phyloP scores from a whole-genome alignment of 2,797 vertebrate genomes.

The Glossophaga mutica region DNA sequence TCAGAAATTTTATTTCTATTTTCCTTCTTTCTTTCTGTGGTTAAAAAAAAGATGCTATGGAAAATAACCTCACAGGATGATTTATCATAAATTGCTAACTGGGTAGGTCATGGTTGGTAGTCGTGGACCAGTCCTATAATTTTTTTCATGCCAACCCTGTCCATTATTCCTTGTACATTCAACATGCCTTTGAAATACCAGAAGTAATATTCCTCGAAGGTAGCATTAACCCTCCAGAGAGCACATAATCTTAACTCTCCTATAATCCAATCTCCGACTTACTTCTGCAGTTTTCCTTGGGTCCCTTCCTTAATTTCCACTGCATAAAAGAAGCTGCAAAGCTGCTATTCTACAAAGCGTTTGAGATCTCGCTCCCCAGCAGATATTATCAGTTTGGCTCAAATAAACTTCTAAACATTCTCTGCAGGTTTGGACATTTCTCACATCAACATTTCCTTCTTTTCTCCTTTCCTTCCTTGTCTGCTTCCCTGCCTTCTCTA shows the following conservation, averaged over 20 bases:
- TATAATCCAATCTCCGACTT: neutral
- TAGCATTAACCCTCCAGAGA: neutral
- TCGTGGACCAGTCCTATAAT: too few species aligned
- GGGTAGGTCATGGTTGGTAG: neutral
- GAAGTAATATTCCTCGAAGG: neutral
- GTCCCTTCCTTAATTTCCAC: neutral
- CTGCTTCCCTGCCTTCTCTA: neutral
- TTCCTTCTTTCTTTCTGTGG: neutral
- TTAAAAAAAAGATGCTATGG: neutral
- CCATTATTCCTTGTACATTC: neutral
- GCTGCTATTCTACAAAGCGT: neutral
- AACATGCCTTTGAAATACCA: neutral
- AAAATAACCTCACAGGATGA: neutral
- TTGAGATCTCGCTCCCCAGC: neutral
- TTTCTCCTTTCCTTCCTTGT: neutral
- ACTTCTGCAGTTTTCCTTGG: neutral
- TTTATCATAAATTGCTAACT: neutral
- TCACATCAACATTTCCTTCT: neutral
- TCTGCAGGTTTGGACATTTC: neutral
- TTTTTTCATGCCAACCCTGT: neutral
- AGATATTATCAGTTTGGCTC: neutral
- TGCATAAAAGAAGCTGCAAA: neutral
- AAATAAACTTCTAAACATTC: neutral
- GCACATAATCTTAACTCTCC: neutral
- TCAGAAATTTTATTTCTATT: neutral